Conservation (phyloP, 2,888 invertebrate genomes). For the Polia nebulosa region DNA sequence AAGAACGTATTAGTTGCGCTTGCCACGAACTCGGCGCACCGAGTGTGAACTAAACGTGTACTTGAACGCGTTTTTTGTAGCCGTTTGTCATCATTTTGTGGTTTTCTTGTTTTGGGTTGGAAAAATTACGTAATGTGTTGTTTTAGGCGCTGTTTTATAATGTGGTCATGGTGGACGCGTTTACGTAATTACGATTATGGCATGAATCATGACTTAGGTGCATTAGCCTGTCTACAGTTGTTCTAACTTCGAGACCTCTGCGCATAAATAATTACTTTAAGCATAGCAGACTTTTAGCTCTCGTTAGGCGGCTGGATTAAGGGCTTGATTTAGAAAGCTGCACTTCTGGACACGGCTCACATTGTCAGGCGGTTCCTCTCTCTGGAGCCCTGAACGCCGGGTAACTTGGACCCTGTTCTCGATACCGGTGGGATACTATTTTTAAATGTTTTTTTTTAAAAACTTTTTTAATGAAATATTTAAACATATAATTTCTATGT, state of each 20-base stretch:
- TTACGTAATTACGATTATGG: neutral
- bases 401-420: no score
- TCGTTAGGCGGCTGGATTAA: no score
- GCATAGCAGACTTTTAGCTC: no score
- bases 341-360: no score
- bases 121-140: neutral
- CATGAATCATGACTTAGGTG: constrained; percentile 14
- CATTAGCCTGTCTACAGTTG: neutral
- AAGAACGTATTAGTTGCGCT: constrained; percentile 21
- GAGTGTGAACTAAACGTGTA: constrained; percentile 19
- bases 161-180: neutral
- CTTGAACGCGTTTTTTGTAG: constrained; percentile 5
- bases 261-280: no score
- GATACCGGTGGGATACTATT: no score
- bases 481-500: no score
- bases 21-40: constrained; percentile 4
- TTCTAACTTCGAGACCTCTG: neutral
- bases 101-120: neutral
- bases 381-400: no score
- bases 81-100: neutral
- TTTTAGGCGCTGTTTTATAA: neutral
- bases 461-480: no score
- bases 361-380: no score
- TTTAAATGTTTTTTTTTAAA: no score
- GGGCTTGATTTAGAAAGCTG: no score